Evolutionary conservation across 2,113 vertebrate genomes (phyloP).

Genomic region (Hippolais icterina): DNA sequence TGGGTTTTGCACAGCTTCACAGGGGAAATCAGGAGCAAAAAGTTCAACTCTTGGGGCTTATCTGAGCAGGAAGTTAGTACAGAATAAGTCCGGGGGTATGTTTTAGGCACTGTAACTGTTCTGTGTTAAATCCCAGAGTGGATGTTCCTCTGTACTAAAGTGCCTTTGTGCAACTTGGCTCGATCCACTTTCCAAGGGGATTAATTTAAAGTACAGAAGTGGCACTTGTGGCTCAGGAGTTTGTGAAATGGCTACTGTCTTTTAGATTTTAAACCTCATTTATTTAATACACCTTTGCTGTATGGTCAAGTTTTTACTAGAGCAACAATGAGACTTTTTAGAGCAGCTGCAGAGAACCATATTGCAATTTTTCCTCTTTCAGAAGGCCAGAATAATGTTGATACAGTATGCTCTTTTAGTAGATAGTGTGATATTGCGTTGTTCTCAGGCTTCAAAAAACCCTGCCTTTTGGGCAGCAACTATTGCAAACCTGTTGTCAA

Average conservation of each 20-base stretch:
- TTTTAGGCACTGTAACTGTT: background rate
- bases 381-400: background rate
- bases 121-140: background rate
- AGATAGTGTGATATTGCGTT: background rate
- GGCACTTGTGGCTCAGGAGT: background rate
- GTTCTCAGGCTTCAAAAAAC: background rate
- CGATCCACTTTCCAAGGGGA: background rate
- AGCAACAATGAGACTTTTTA: background rate
- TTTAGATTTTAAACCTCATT: background rate
- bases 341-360: background rate
- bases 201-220: background rate
- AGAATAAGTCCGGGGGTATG: background rate
- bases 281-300: background rate
- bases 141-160: background rate
- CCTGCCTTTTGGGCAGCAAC: background rate
- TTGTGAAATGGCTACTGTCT: background rate
- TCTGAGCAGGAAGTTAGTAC: slow-evolving; percentile 24
- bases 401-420: background rate
- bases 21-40: background rate
- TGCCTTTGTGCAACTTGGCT: background rate
- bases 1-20: background rate
- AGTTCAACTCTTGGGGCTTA: slow-evolving; percentile 11
- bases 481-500: background rate
- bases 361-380: background rate
- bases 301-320: background rate